A percentile compares a stretch with the other conserved stretches of the same genome.
Evolutionary conservation across 2,113 vertebrate genomes (phyloP).

Genomic region (Pyxicephalus adspersus): DNA sequence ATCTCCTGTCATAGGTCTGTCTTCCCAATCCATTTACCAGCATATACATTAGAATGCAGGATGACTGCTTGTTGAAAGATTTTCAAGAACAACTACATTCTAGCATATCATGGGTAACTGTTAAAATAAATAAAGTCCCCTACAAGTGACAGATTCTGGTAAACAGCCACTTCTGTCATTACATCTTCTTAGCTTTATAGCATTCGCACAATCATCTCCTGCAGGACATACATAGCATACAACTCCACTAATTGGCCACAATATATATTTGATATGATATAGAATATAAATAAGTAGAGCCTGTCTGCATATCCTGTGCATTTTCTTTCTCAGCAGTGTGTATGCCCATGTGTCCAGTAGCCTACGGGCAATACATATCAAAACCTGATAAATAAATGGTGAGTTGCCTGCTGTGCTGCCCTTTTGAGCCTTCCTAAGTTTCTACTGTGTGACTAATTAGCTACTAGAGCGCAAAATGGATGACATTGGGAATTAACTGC

Average conservation of each 20-base stretch:
- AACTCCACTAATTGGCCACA: background rate
- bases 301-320: constrained; percentile 23
- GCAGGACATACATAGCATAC: background rate
- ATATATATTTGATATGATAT: constrained; percentile 16
- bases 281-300: constrained; percentile 7
- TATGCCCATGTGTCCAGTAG: constrained; percentile 28
- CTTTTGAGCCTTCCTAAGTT: constrained; percentile 20
- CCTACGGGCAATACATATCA: constrained; percentile 41
- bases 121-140: background rate
- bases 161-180: constrained; percentile 9
- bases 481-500: constrained; percentile 46
- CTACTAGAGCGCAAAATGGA: constrained; percentile 27
- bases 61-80: background rate
- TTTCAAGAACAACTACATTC: background rate
- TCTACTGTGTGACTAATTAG: constrained; percentile 46
- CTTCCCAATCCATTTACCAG: background rate
- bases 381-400: constrained; percentile 49
- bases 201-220: background rate
- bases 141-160: background rate
- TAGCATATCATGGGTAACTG: constrained; percentile 9
- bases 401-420: constrained; percentile 51
- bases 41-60: background rate
- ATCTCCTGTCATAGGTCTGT: constrained; percentile 20
- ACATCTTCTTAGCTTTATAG: background rate
- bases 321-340: constrained; percentile 10